These are phyloP conservation scores for Nomada hirtipes DNA, from an alignment of 2,888 invertebrate genomes.

Conservation along the genomic window DNA sequence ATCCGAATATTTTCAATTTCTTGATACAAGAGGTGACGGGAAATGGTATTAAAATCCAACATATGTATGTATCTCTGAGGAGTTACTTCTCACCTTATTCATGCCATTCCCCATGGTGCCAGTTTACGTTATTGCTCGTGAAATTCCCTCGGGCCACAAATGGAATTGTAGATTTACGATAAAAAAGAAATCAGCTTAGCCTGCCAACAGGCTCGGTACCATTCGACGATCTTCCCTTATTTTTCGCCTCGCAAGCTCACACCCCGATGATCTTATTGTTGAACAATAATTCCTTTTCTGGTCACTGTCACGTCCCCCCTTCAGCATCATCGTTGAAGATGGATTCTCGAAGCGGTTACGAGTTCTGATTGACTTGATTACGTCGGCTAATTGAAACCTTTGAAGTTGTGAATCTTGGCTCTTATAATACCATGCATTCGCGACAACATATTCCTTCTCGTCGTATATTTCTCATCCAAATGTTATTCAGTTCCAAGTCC, in stretches of 20 bases:
- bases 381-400: constrained; percentile 22
- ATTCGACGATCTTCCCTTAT: constrained; percentile 44
- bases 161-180: constrained; percentile 30
- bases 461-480: not conserved
- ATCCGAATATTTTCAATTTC: not conserved
- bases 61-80: not conserved
- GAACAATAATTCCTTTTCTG: constrained; percentile 49
- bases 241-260: constrained; percentile 60
- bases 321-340: constrained; percentile 64
- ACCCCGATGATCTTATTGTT: constrained; percentile 55
- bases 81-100: constrained; percentile 89
- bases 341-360: constrained; percentile 16
- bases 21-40: not conserved
- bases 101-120: constrained; percentile 94
- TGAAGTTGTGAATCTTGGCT: constrained; percentile 4
- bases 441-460: constrained; percentile 11
- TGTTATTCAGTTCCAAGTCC: not conserved
- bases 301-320: constrained; percentile 56
- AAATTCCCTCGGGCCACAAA: constrained; percentile 31
- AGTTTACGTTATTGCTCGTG: constrained; percentile 48
- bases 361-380: constrained; percentile 39
- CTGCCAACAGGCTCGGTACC: constrained; percentile 35
- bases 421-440: not conserved
- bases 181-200: constrained; percentile 58
- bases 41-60: not conserved